These are phyloP conservation scores for Siphonodentalium dalli DNA, from an alignment of 2,888 invertebrate species.

Conservation along the genomic window DNA sequence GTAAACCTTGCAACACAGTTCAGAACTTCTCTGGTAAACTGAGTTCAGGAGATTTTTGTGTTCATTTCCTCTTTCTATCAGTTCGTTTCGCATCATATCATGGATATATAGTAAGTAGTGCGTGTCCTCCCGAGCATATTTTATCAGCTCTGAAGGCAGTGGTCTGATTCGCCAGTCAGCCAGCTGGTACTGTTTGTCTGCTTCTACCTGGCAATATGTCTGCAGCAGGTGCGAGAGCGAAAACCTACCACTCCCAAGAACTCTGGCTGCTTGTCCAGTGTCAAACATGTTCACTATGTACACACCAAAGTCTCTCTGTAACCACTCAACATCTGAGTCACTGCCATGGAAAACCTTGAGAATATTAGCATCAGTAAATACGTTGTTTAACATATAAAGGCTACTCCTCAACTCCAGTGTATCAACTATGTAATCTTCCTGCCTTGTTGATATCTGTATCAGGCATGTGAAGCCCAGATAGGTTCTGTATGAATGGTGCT, in stretches of 20 bases:
- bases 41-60: slow-evolving; percentile 73
- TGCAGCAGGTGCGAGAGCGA: slow-evolving; percentile 80
- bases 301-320: slow-evolving; percentile 92
- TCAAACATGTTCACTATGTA: slow-evolving; percentile 98
- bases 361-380: slow-evolving; percentile 87
- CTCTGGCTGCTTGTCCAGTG: slow-evolving; percentile 85
- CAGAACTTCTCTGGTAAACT: slow-evolving; percentile 78
- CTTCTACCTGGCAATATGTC: slow-evolving; percentile 78
- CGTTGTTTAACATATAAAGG: slow-evolving; percentile 81
- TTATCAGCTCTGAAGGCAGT: slow-evolving; percentile 78
- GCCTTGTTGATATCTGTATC: slow-evolving; percentile 86
- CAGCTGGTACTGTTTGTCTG: slow-evolving; percentile 89
- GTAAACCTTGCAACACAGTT: slow-evolving; percentile 80
- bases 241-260: slow-evolving; percentile 74
- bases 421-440: slow-evolving; percentile 88
- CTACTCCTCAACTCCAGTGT: slow-evolving; percentile 83
- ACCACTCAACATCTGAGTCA: slow-evolving; percentile 86
- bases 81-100: slow-evolving; percentile 77
- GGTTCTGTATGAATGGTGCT: slow-evolving; percentile 89
- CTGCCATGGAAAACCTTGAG: slow-evolving; percentile 95
- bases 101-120: slow-evolving; percentile 92
- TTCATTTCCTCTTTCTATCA: slow-evolving; percentile 73
- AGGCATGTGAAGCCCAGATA: slow-evolving; percentile 95
- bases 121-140: slow-evolving; percentile 92
- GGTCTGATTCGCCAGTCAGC: slow-evolving; percentile 96